Conservation (phyloP, 1,140 invertebrate genomes). For the Ditylenchus dipsaci region DNA sequence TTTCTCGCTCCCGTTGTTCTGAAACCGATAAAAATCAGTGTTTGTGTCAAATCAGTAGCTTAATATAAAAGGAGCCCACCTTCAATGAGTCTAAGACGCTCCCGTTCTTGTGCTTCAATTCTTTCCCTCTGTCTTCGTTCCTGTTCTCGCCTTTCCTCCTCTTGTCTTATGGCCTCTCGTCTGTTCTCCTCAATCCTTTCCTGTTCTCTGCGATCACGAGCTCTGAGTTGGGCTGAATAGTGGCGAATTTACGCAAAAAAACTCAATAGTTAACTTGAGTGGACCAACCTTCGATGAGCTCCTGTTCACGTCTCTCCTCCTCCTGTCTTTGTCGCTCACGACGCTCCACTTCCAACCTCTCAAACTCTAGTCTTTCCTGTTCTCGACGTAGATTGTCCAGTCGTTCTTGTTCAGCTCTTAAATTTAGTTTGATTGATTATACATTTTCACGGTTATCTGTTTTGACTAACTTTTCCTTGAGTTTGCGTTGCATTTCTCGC, state of each 20-base stretch:
- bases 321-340: slow-evolving; percentile 37
- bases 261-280: neutral
- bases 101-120: slow-evolving; percentile 37
- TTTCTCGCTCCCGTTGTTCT: slow-evolving; percentile 38
- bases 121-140: slow-evolving; percentile 46
- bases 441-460: neutral
- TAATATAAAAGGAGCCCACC: too few species aligned
- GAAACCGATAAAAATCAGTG: neutral
- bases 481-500: slow-evolving; percentile 41
- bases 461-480: slow-evolving; percentile 7
- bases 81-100: slow-evolving; percentile 25
- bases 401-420: slow-evolving; percentile 44
- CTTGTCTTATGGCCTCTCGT: slow-evolving; percentile 35
- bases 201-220: slow-evolving; percentile 40
- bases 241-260: neutral
- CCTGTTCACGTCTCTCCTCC: slow-evolving; percentile 44
- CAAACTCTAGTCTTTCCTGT: slow-evolving; percentile 44
- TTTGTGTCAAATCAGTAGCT: too few species aligned
- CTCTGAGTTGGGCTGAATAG: slow-evolving; percentile 25
- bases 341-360: slow-evolving; percentile 36
- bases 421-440: neutral
- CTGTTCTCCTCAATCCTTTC: slow-evolving; percentile 40
- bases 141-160: slow-evolving; percentile 26
- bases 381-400: slow-evolving; percentile 49
- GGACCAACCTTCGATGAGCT: slow-evolving; percentile 37